Conservation (phyloP, 2,888 invertebrate genomes). For the Rotaria macrura region DNA sequence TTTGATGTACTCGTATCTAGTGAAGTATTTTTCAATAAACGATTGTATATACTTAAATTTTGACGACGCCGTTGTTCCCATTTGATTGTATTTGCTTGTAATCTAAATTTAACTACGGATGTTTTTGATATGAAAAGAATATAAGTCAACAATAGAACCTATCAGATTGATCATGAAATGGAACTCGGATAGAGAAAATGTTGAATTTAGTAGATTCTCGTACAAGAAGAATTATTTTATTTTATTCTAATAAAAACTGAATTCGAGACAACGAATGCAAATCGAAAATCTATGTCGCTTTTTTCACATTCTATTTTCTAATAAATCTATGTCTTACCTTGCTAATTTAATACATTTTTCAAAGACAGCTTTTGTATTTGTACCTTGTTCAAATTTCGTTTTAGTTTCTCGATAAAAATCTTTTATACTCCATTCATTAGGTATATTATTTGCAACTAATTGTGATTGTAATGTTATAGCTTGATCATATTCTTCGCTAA, state of each 20-base stretch:
- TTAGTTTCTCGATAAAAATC: background rate
- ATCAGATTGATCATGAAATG: too few relatives aligned
- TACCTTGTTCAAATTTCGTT: background rate
- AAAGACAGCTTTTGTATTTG: background rate
- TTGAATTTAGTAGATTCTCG: too few relatives aligned
- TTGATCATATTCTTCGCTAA: background rate
- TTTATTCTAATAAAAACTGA: too few relatives aligned
- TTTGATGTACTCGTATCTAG: background rate
- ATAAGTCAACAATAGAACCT: too few relatives aligned
- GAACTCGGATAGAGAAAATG: too few relatives aligned
- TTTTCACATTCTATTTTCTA: too few relatives aligned
- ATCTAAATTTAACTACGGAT: background rate
- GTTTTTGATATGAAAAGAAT: too few relatives aligned
- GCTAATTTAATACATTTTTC: background rate
- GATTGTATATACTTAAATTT: background rate
- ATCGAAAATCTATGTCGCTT: too few relatives aligned
- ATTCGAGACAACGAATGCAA: too few relatives aligned
- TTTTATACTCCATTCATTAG: background rate
- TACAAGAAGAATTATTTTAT: too few relatives aligned
- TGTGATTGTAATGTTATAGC: background rate
- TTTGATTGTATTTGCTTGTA: background rate
- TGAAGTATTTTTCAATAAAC: background rate
- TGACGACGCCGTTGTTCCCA: conserved; percentile 14
- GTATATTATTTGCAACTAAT: background rate
- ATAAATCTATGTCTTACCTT: background rate